phyloP scores from a whole-genome alignment of 2,113 vertebrate genomes.

The Heliornis fulica region DNA sequence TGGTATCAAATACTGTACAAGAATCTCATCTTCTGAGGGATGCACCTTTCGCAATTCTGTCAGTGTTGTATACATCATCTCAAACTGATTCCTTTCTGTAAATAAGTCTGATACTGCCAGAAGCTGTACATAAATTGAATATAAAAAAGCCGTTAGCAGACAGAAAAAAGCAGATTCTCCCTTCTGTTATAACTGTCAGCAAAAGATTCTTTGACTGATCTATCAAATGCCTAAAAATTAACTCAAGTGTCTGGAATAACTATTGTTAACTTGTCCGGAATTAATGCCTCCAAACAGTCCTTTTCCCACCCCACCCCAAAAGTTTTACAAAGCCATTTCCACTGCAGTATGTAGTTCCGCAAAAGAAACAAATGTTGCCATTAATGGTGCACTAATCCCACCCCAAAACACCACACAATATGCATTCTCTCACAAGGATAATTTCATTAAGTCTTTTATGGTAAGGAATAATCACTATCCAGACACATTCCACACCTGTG shows the following conservation, averaged over 20 bases:
- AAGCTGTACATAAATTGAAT: conserved; percentile 73
- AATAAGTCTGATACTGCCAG: conserved; percentile 97
- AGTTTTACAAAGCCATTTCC: neutral
- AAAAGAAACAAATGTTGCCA: neutral
- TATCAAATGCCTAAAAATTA: neutral
- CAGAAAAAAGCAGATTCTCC: neutral
- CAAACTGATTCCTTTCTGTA: conserved; percentile 97
- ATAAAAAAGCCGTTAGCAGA: neutral
- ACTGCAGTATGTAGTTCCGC: neutral
- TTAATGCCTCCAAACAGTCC: neutral
- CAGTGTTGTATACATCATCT: conserved; percentile 95
- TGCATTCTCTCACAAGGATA: neutral
- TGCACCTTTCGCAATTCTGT: conserved; percentile 92
- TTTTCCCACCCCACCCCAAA: neutral
- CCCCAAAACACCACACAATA: neutral
- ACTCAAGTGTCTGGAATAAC: neutral
- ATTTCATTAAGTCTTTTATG: neutral
- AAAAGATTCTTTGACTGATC: neutral
- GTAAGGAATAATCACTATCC: neutral
- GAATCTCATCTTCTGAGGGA: conserved; percentile 94
- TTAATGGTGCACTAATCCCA: neutral
- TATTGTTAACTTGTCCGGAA: neutral
- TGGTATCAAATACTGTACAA: conserved; percentile 93
- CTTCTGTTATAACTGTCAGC: neutral
- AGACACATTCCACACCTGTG: neutral